These are phyloP conservation scores for Melanotaenia boesemani DNA, from an alignment of 2,797 vertebrate species.

Conservation along the genomic window DNA sequence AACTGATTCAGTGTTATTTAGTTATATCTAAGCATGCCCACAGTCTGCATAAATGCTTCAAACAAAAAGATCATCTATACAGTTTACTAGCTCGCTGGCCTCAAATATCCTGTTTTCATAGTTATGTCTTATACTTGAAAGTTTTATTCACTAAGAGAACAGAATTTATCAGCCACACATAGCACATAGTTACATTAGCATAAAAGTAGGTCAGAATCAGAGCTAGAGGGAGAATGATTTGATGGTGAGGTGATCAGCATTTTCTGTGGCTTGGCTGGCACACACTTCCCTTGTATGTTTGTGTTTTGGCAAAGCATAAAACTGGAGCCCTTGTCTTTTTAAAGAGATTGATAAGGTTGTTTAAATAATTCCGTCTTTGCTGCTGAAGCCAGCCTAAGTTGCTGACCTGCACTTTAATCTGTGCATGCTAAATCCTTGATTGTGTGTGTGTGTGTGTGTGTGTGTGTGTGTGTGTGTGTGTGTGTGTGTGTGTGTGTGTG, in stretches of 20 bases:
- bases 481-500: constrained; percentile 15
- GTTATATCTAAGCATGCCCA: not conserved
- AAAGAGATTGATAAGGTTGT: constrained; percentile 31
- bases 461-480: not conserved
- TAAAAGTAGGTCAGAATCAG: constrained; percentile 27
- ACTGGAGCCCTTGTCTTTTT: constrained; percentile 17
- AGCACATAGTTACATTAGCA: not conserved
- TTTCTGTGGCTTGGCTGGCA: constrained; percentile 51
- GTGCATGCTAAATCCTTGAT: constrained; percentile 25
- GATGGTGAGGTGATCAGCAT: constrained; percentile 51
- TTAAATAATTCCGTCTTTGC: constrained; percentile 23
- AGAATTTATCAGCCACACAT: not conserved
- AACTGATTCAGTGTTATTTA: not conserved
- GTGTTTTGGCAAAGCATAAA: not conserved
- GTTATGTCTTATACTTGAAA: not conserved
- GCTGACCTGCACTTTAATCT: constrained; percentile 45
- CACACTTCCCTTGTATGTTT: constrained; percentile 10
- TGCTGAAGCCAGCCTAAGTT: not conserved
- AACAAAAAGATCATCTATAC: not conserved
- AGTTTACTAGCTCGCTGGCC: not conserved
- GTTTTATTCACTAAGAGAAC: constrained; percentile 1
- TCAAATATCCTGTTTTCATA: not conserved
- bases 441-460: constrained; percentile 6
- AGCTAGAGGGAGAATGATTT: constrained; percentile 58
- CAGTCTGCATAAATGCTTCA: not conserved